Evolutionary conservation across 2,888 invertebrate species (phyloP), one percentile per base, ranked within the genome.

Genomic region (Tiliacea citrago): DNA sequence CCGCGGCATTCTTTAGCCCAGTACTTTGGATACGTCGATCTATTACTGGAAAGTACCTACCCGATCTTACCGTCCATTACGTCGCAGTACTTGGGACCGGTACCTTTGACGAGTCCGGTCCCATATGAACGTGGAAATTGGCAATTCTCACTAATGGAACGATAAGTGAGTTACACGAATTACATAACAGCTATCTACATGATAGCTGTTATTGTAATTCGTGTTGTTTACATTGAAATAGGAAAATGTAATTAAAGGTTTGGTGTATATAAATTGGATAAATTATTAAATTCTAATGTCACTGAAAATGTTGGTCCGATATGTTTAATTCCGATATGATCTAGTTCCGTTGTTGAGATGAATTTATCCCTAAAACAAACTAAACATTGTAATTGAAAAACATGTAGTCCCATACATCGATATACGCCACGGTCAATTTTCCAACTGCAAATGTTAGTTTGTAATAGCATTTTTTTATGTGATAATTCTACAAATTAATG

Each of bases 91-190:
- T 87, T 68, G 75, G 81, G 80, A 84, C 81, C 86, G 88, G 80
- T 83, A 81, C 78, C 65, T 85, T 81, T 80, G 81, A 87, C 73
- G 82, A 79, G 83, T 76, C 79, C 79, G 78, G 77, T 77, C 77
- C 73, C 75, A 82, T 79, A 62, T 77, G 74, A 73, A 89, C 88
- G 90, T 90, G 90, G 89, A 88, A 92, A 93, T 94, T 85, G 91
- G 84, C 90, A 88, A 91, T 93, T 92, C 88, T 77, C 73, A 82
- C 81, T 91, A 94, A 92, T 93, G 90, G 91, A 90, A 90, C 86
- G 84, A 88, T 89, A 90, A 87, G 87, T 87, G 84, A 84, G 81
- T 35, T n/a, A n/a, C n/a, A n/a, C n/a, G n/a, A n/a, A n/a, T n/a
- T n/a, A n/a, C n/a, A n/a, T n/a, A n/a, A n/a, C n/a, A n/a, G n/a